Percentiles rank a stretch among this genome's conserved stretches.
These are phyloP conservation scores for Ctenicera cuprea DNA, from an alignment of 2,888 invertebrate genomes.

Conservation along the genomic window DNA sequence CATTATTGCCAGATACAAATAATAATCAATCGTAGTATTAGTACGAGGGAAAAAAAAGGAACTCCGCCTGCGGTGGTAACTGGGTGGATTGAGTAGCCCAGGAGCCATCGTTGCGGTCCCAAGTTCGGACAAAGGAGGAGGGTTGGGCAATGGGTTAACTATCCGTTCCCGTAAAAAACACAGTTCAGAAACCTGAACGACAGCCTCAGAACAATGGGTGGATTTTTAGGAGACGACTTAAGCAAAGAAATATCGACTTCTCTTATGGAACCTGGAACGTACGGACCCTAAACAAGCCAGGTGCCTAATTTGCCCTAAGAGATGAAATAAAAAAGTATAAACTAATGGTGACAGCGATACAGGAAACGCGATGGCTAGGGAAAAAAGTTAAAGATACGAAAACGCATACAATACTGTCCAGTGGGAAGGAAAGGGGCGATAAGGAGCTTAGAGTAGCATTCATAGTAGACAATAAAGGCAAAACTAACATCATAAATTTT, in stretches of 20 bases:
- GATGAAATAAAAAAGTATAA: too few relatives aligned
- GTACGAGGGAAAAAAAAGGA: too few relatives aligned
- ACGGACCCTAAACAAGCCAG: neutral
- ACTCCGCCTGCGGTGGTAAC: conserved; percentile 3
- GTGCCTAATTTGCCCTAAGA: neutral
- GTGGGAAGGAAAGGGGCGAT: neutral
- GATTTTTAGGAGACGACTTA: neutral
- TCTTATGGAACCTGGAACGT: conserved; percentile 4
- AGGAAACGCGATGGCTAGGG: neutral
- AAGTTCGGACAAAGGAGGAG: too few relatives aligned
- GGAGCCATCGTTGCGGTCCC: too few relatives aligned
- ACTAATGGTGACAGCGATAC: conserved; percentile 15
- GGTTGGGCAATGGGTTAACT: conserved; percentile 9
- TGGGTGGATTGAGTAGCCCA: too few relatives aligned
- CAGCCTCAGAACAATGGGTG: too few relatives aligned
- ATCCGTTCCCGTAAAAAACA: conserved; percentile 9
- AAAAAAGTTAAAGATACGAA: neutral
- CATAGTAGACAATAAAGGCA: conserved; percentile 11
- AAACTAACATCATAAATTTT: neutral
- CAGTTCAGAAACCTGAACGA: conserved; percentile 9
- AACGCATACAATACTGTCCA: neutral
- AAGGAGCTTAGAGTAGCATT: conserved; percentile 8
- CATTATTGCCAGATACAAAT: too few relatives aligned
- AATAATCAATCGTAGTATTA: too few relatives aligned
- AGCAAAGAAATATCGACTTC: neutral